Percentiles rank a stretch among this genome's conserved stretches.
These are phyloP conservation scores for Thripadectes ignobilis DNA, from an alignment of 2,797 vertebrate species.

Conservation along the genomic window DNA sequence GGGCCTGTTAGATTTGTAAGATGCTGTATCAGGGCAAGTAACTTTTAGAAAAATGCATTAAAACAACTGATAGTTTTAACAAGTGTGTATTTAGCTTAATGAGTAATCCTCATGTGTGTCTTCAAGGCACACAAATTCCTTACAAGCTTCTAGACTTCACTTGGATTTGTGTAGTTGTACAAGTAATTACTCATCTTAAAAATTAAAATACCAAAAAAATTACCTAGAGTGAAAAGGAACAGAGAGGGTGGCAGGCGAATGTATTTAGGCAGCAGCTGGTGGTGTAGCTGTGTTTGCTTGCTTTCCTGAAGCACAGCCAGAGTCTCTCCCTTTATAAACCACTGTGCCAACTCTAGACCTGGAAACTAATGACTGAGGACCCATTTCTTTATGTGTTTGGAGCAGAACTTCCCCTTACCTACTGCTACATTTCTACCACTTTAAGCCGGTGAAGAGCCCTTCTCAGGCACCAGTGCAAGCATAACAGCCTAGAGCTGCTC, in stretches of 20 bases:
- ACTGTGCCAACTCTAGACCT: neutral
- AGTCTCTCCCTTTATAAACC: neutral
- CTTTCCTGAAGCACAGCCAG: constrained; percentile 1
- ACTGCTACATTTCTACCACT: neutral
- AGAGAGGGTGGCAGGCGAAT: neutral
- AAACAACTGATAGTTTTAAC: neutral
- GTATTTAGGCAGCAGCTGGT: neutral
- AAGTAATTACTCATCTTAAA: neutral
- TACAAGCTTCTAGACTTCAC: neutral
- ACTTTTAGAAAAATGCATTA: neutral
- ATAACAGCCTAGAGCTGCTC: constrained; percentile 12
- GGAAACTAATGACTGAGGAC: neutral
- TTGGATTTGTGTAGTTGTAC: neutral
- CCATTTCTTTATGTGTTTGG: neutral
- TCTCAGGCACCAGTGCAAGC: neutral
- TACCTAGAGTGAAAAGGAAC: neutral
- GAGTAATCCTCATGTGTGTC: neutral
- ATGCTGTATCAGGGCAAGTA: neutral
- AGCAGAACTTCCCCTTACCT: neutral
- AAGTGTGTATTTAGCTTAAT: neutral
- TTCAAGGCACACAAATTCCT: neutral
- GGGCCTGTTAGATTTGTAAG: neutral
- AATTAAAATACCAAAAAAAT: neutral
- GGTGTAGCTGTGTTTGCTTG: neutral
- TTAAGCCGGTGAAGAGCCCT: neutral